These are phyloP conservation scores for Atethmia centrago DNA, from an alignment of 2,888 invertebrate genomes.

Conservation along the genomic window DNA sequence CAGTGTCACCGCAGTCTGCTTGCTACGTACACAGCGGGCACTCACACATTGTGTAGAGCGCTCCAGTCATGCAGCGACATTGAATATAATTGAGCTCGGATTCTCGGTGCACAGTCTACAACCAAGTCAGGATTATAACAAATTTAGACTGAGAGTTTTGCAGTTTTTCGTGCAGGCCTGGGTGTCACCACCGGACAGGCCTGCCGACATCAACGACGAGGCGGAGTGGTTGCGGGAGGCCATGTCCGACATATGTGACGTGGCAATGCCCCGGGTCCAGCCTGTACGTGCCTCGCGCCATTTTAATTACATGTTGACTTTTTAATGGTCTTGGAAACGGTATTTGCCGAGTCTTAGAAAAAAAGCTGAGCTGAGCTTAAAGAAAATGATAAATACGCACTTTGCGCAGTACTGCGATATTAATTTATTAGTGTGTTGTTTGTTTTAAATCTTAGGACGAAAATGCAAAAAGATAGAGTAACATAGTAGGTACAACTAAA, in stretches of 20 bases:
- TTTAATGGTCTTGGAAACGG: conserved; percentile 23
- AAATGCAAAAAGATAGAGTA: too few species aligned
- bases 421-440: neutral
- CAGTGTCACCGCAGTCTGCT: conserved; percentile 63
- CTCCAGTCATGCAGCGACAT: conserved; percentile 42
- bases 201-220: too few species aligned
- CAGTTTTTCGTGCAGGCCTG: too few species aligned
- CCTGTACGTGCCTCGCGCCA: too few species aligned
- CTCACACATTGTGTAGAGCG: conserved; percentile 44
- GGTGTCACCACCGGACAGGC: too few species aligned
- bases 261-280: too few species aligned
- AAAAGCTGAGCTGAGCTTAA: neutral
- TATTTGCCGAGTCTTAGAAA: neutral
- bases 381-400: neutral
- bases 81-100: conserved; percentile 41
- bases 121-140: neutral
- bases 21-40: conserved; percentile 38
- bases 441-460: neutral
- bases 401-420: neutral
- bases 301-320: conserved; percentile 39
- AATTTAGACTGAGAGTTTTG: neutral
- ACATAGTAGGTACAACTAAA: neutral
- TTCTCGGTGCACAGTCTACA: conserved; percentile 16
- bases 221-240: too few species aligned
- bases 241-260: too few species aligned